Base-by-base conservation (phyloP, 2,797 vertebrate species). In the Synaphobranchus kaupii region DNA sequence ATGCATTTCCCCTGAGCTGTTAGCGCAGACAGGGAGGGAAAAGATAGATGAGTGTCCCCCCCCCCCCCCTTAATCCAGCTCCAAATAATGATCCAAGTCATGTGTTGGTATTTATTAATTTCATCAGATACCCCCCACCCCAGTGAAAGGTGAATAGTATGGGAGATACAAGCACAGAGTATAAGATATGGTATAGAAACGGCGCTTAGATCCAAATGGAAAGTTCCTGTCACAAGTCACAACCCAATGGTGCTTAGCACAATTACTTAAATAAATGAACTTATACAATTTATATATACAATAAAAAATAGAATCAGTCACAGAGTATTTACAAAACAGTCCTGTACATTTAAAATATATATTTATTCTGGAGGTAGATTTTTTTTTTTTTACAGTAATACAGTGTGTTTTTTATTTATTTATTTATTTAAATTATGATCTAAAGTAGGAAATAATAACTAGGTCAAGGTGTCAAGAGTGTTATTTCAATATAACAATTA, bases 1-100 rank as follows among this genome's bases (percentile, higher is more conserved):
- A 63, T 71, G 68, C 81, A 52, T 76, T 83, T 88, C 20, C 63
- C 52, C 68, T n/a, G 34, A 83, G 68, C 31, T 85, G 76, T 88
- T 73, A 88, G 80, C 47, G 44, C 48, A 50, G 39, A 48, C 58
- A 17, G 60, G 73, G 76, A 80, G 47, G 39, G 66, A 52, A 68
- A 84, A 80, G 71, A 88, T 54, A 60, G n/a, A 48, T 20, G 22
- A 44, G 48, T n/a, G 44, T 0, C 8, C 2, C 12, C 2, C 13
- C 54, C 54, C 54, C 54, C 10, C 28, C n/a, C 66, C 8, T 1
- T 9, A 10, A 4, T 66, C 25, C 73, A 78, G 63, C 52, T 44
- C 28, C n/a, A 50, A 50, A 25, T 20, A n/a, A 13, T 15, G 44
- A 80, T 80, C 22, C 44, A 1, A 10, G 52, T 22, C 81, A 48